Evolutionary conservation across 2,113 vertebrate species (phyloP), one percentile per base, ranked within the genome.

Genomic region (Aptenodytes patagonicus): DNA sequence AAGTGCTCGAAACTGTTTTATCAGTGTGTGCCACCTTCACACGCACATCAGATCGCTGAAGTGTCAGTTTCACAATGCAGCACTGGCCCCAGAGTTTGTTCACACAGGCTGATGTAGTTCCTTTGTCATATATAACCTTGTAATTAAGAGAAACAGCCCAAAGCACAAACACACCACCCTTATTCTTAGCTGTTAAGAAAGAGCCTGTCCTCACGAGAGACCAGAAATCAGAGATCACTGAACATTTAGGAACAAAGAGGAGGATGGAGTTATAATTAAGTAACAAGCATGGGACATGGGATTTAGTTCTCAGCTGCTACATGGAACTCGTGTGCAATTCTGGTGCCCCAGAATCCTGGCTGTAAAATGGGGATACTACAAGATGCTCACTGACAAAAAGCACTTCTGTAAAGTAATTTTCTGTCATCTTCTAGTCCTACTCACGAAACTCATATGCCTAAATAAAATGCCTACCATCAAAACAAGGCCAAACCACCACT

Each of bases 71-170:
- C 91, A 77, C 89, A 87, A 94, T 2, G 3, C 1, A 0, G 31
- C 38, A 3, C 31, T 6, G 40, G 64, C 80, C 83, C 64, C 69
- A 25, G 28, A 34, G 40, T 60, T 89, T 86, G 65, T 34, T 95
- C 92, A 89, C 25, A 21, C 69, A 87, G 77, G 71, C 57, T 42
- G 69, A 55, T 83, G 52, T 13, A 46, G 44, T 20, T 87, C 55
- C 61, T 84, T 66, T 72, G 72, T 89, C 76, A 92, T 28, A 78
- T 31, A 8, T 65, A 91, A 93, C 64, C 89, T 71, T 89, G 18
- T 95, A 92, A 97, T 97, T 96, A 96, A 91, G 60, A 91, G 90
- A 87, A 90, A 79, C 58, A 90, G 62, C 73, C 57, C 54, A 17
- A 89, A 91, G 81, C 68, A 89, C 83, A 91, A 89, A 93, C 47